Base-by-base conservation (phyloP, 2,888 invertebrate genomes). In the Xylophagus ater region DNA sequence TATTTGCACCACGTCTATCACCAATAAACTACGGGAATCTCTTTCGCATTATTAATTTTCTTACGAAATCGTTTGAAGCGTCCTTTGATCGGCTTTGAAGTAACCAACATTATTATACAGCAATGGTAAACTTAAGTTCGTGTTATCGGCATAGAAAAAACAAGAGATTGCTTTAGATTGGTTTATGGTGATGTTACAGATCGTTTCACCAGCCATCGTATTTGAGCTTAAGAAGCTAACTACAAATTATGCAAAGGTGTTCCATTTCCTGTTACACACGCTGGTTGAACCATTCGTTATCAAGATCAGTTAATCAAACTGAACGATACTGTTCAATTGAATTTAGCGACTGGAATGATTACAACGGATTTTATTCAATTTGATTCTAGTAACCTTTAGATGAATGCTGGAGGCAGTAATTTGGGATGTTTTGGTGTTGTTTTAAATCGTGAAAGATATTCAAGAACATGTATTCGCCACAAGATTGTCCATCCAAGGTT, bases 121-220 rank as follows among this genome's bases (percentile, higher is more conserved):
- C 78, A 35, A 32, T 26, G 28, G 24, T 39, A 33, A 45, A 35
- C 8, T 35, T 25, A 12, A 74, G 76, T 4, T 97, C 97, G 99
- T 84, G 97, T 99, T 45, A 81, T 98, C 49, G 84, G 87, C 43
- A 97, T 99, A 69, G 96, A 98, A 58, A 96, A 93, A 71, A 98
- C 97, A 45, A 87, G 85, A 54, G 97, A 99, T 70, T 78, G 85
- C 66, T 99, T 98, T 81, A 79, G 98, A 51, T 72, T 99, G 53
- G 86, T 99, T 60, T 99, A 97, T 67, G 98, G n/a, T n/a, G n/a
- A 98, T 66, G 92, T 96, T 29, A 98, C 98, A 69, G 98, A 98
- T 46, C 79, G 98, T 55, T 98, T 96, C 69, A 85, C 90, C 51
- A 85, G 96, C 50, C 98, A 99, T 67, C 80, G 97, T 55, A 98